Conservation (phyloP, 2,888 invertebrate genomes). For the Leistus spinibarbis region DNA sequence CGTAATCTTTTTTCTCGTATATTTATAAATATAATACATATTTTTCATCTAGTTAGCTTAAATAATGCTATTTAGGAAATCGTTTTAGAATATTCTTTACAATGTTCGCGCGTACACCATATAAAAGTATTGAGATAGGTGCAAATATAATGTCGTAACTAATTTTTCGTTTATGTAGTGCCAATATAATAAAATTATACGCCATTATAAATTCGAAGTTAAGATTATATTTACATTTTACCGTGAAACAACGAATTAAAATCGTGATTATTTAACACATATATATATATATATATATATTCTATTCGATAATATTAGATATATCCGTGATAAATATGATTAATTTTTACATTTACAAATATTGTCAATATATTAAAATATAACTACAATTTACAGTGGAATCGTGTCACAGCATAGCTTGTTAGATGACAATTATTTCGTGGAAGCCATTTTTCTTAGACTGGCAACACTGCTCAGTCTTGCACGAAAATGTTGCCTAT, state of each 20-base stretch:
- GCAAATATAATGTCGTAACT: neutral
- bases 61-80: neutral
- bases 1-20: neutral
- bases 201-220: neutral
- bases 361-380: neutral
- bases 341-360: neutral
- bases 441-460: neutral
- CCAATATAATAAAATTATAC: neutral
- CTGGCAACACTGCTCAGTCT: neutral
- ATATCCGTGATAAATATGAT: neutral
- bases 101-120: neutral
- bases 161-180: neutral
- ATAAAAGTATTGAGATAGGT: neutral
- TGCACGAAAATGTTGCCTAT: neutral
- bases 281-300: neutral
- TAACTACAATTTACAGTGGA: neutral
- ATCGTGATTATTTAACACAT: neutral
- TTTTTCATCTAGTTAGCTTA: neutral
- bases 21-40: neutral
- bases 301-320: neutral
- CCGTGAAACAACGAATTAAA: neutral
- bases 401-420: neutral
- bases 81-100: neutral
- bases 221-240: slow-evolving; percentile 19
- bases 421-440: neutral